Percentiles rank a stretch among this genome's conserved stretches.
These are phyloP conservation scores for Tanypteryx hageni DNA, from an alignment of 2,888 invertebrate species.

Conservation along the genomic window DNA sequence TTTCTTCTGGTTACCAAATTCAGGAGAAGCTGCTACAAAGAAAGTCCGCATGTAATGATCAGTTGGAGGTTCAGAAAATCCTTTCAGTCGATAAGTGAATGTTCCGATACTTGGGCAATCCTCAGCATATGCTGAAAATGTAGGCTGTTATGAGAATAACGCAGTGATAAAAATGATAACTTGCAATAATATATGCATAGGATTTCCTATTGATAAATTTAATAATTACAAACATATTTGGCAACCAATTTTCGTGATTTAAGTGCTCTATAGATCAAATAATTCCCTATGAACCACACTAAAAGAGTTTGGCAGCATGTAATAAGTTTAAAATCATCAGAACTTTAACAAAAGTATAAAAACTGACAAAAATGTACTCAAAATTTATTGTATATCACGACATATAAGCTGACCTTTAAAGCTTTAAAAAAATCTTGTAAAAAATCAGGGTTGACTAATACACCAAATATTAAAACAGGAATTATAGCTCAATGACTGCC, in stretches of 20 bases:
- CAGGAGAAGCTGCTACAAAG: conserved; percentile 82
- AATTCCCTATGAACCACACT: neutral
- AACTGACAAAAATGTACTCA: too few species aligned
- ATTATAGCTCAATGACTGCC: too few species aligned
- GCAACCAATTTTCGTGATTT: neutral
- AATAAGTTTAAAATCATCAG: neutral
- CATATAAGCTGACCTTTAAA: too few species aligned
- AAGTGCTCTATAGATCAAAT: neutral
- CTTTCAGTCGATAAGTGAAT: conserved; percentile 93
- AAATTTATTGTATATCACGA: too few species aligned
- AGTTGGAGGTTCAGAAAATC: conserved; percentile 89
- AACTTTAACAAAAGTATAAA: neutral
- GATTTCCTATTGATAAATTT: neutral
- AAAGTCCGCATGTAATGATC: conserved; percentile 93
- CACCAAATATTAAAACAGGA: too few species aligned
- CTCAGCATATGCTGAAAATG: conserved; percentile 89
- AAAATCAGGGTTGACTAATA: too few species aligned
- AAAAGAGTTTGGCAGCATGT: neutral
- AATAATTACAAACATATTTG: neutral
- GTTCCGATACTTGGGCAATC: conserved; percentile 91
- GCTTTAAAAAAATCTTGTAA: too few species aligned
- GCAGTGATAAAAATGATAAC: neutral
- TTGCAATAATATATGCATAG: neutral
- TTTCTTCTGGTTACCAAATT: conserved; percentile 78
- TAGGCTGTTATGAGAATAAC: conserved; percentile 41